These are phyloP conservation scores for Drosophila sechellia DNA, from an alignment of 1,140 invertebrate species.

Conservation along the genomic window DNA sequence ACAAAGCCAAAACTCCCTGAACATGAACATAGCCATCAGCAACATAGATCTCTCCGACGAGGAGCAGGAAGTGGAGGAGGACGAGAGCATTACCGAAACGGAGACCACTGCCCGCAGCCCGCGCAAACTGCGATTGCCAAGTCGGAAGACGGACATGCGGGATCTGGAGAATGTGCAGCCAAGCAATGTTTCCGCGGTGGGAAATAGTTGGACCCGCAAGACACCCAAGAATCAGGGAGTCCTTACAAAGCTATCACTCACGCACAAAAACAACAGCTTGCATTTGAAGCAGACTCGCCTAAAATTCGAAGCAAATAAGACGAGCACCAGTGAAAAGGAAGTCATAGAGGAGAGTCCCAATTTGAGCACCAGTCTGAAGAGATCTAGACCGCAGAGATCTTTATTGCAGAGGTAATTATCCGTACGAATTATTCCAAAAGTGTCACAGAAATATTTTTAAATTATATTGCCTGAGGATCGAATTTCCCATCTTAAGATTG, in stretches of 20 bases:
- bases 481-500: background rate
- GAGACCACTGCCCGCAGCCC: conserved; percentile 47
- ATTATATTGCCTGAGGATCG: background rate
- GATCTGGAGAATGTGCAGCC: conserved; percentile 59
- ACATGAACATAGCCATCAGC: conserved; percentile 73
- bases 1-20: conserved; percentile 59
- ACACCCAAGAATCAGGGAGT: conserved; percentile 30
- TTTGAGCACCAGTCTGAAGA: conserved; percentile 32
- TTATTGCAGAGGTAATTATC: conserved; percentile 54
- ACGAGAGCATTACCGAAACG: conserved; percentile 64
- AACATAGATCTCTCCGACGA: conserved; percentile 54
- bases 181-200: background rate
- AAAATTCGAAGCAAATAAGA: conserved; percentile 45
- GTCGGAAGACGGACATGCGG: conserved; percentile 26
- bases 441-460: background rate
- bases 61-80: conserved; percentile 44
- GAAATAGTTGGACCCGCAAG: conserved; percentile 43
- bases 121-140: conserved; percentile 31
- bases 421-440: background rate
- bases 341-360: conserved; percentile 72
- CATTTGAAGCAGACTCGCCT: conserved; percentile 62
- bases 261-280: conserved; percentile 27
- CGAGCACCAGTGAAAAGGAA: conserved; percentile 44
- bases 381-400: conserved; percentile 49
- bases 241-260: conserved; percentile 56